Evolutionary conservation across 2,888 invertebrate genomes (phyloP).

Genomic region (Rhagophthalmus giganteus): DNA sequence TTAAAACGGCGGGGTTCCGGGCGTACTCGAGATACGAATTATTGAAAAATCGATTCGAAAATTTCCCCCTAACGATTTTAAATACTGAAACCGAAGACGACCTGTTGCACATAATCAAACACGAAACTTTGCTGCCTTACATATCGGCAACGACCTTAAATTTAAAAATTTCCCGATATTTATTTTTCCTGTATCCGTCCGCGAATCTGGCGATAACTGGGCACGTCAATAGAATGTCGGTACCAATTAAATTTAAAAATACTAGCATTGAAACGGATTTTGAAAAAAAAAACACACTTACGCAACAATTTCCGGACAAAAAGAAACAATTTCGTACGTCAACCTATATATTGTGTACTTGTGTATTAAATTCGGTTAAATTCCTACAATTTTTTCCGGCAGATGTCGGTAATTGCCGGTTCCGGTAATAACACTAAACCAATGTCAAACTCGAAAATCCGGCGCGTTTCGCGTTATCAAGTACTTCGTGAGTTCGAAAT

Average conservation of each 20-base stretch:
- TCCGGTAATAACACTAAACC: conserved; percentile 3
- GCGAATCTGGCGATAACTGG: no score
- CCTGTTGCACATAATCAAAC: not conserved
- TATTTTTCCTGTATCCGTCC: not conserved
- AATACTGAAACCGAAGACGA: no score
- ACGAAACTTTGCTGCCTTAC: not conserved
- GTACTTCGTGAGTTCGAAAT: no score
- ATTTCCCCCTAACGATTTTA: no score
- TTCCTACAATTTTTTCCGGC: conserved; percentile 11
- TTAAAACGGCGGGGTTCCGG: not conserved
- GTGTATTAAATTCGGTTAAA: not conserved
- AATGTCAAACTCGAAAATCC: no score
- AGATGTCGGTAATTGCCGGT: conserved; percentile 11
- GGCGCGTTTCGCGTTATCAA: no score
- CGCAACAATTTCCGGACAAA: not conserved
- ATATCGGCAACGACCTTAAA: no score
- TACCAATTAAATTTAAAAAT: not conserved
- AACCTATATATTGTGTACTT: not conserved
- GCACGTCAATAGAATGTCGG: no score
- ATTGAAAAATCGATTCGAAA: no score
- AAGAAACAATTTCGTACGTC: not conserved
- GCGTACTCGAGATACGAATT: no score
- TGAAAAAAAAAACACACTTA: not conserved
- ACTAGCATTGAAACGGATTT: not conserved
- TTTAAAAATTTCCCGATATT: no score